These are phyloP conservation scores for Urophycis tenuis DNA, from an alignment of 2,797 vertebrate species.

Conservation along the genomic window DNA sequence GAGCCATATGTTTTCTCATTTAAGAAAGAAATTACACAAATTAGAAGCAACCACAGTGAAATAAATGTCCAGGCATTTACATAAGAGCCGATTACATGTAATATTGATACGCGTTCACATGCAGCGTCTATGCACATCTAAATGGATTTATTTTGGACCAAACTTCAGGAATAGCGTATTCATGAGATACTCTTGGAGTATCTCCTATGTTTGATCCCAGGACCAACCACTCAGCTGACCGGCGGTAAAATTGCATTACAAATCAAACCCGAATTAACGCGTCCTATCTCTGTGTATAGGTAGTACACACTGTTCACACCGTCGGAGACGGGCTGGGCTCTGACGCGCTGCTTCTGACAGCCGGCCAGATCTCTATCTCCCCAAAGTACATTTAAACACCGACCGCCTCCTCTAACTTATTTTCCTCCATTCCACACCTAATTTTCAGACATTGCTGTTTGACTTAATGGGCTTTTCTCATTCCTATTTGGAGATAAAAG, in stretches of 20 bases:
- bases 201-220: not conserved
- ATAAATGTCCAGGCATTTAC: not conserved
- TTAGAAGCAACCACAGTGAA: not conserved
- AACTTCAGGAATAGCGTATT: too few species aligned
- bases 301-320: not conserved
- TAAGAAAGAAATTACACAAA: not conserved
- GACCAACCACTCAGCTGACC: not conserved
- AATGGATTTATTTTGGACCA: not conserved
- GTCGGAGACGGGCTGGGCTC: not conserved
- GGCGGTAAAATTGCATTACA: not conserved
- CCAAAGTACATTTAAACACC: slow-evolving; percentile 41
- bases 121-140: not conserved
- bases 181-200: not conserved
- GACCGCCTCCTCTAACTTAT: slow-evolving; percentile 26
- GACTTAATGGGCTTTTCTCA: slow-evolving; percentile 61
- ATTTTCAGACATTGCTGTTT: slow-evolving; percentile 48
- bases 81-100: not conserved
- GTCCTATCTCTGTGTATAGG: not conserved
- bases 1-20: not conserved
- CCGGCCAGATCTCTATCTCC: slow-evolving; percentile 36
- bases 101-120: not conserved
- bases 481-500: slow-evolving; percentile 64
- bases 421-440: slow-evolving; percentile 43
- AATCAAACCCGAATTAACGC: not conserved
- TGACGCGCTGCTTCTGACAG: slow-evolving; percentile 20